These are phyloP conservation scores for Microchrysa polita DNA, from an alignment of 2,888 invertebrate species.

Conservation along the genomic window DNA sequence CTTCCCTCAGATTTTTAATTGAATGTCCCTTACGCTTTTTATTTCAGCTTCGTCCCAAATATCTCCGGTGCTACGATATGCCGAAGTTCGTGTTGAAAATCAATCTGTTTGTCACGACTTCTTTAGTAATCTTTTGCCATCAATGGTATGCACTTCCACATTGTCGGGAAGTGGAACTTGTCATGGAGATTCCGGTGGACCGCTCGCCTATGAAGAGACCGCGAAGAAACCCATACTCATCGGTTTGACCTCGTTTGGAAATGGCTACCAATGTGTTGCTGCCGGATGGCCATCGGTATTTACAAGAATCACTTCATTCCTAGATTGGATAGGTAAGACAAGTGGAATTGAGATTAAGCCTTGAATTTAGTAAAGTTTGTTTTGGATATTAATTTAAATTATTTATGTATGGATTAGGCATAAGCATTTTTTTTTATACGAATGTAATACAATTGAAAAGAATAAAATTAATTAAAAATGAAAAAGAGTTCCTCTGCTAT, in stretches of 20 bases:
- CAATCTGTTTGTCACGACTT: background rate
- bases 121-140: background rate
- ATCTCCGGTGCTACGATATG: background rate
- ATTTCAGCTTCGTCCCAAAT: too few species aligned
- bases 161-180: conserved; percentile 56
- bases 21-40: too few species aligned
- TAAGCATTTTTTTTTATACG: too few species aligned
- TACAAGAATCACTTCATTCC: conserved; percentile 40
- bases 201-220: conserved; percentile 54
- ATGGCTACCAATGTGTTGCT: background rate
- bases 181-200: conserved; percentile 61
- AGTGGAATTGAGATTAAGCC: conserved; percentile 7
- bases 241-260: conserved; percentile 18
- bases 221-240: background rate
- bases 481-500: too few species aligned
- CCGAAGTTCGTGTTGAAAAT: background rate
- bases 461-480: too few species aligned
- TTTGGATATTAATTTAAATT: too few species aligned
- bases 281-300: conserved; percentile 22
- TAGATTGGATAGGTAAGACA: conserved; percentile 43
- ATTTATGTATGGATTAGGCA: too few species aligned
- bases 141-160: conserved; percentile 53
- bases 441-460: too few species aligned
- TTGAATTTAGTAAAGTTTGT: too few species aligned
- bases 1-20: background rate